Evolutionary conservation across 2,797 vertebrate species (phyloP), one percentile per base, ranked within the genome.

Genomic region (Acrocephalus scirpaceus): DNA sequence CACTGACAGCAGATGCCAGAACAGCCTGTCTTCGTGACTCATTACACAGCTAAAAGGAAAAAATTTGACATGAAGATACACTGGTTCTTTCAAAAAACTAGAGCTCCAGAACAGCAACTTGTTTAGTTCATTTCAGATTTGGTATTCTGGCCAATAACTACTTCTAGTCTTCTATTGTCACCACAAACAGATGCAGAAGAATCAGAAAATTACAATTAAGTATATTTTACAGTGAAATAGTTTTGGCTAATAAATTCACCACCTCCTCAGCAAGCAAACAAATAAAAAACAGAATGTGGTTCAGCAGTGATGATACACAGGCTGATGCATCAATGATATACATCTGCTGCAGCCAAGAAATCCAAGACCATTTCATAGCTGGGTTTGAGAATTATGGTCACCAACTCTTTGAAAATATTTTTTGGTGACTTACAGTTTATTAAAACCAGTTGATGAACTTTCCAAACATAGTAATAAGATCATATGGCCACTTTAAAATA

Each of bases 181-280:
- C 69, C 69, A 89, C 71, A 92, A 4, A 40, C 40, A 91, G 32
- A 95, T 23, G 30, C 27, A 76, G 45, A 92, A 93, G 60, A 95
- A 88, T 26, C 73, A 36, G 38, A 62, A 92, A 86, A 91, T 42
- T 58, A 70, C 54, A 90, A 75, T 87, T 58, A 93, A 72, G n/a
- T 69, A 30, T 32, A 64, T 93, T 69, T 95, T 70, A 85, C 42
- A 92, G 27, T 54, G 66, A 40, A 79, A 76, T 29, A 66, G 65
- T 77, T 92, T 69, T 42, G 77, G 58, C 65, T 89, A 90, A 89
- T 87, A 92, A 94, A 96, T 94, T 94, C 71, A 92, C 80, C 88
- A 77, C 42, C 64, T 90, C 57, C 60, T 69, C 57, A 81, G 84
- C 70, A 87, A 85, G 73, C 65, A 94, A 95, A 48, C 57, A 94